phyloP scores from a whole-genome alignment of 2,888 invertebrate species.

The Spatulosminthurus flaviceps region DNA sequence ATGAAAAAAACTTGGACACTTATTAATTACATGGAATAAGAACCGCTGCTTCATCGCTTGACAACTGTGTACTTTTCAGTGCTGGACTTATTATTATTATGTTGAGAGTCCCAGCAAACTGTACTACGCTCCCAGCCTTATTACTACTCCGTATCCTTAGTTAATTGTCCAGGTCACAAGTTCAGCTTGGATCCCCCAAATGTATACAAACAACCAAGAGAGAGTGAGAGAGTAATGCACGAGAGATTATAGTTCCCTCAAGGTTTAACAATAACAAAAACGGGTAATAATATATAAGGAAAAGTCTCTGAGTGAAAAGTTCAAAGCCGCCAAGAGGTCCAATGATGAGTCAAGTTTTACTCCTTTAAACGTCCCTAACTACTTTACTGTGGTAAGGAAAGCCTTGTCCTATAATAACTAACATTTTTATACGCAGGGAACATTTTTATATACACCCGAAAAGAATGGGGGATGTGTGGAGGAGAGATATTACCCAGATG shows the following conservation, averaged over 20 bases:
- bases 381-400: no score
- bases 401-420: no score
- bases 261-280: not conserved
- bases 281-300: no score
- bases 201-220: constrained; percentile 13
- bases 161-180: constrained; percentile 45
- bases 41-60: constrained; percentile 25
- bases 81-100: not conserved
- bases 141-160: constrained; percentile 12
- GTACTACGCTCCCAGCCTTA: not conserved
- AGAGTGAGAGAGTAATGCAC: constrained; percentile 11
- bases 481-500: constrained; percentile 40
- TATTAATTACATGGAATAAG: constrained; percentile 40
- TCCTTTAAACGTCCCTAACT: no score
- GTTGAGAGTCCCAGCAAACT: no score
- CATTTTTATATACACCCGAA: not conserved
- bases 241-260: not conserved
- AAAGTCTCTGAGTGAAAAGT: not conserved
- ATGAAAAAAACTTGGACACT: constrained; percentile 29
- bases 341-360: not conserved
- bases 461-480: constrained; percentile 18
- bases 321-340: not conserved
- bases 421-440: not conserved
- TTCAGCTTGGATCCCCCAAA: constrained; percentile 18
- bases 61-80: constrained; percentile 16